These are phyloP conservation scores for Rhyzopertha dominica DNA, from an alignment of 1,140 invertebrate genomes.

Conservation along the genomic window DNA sequence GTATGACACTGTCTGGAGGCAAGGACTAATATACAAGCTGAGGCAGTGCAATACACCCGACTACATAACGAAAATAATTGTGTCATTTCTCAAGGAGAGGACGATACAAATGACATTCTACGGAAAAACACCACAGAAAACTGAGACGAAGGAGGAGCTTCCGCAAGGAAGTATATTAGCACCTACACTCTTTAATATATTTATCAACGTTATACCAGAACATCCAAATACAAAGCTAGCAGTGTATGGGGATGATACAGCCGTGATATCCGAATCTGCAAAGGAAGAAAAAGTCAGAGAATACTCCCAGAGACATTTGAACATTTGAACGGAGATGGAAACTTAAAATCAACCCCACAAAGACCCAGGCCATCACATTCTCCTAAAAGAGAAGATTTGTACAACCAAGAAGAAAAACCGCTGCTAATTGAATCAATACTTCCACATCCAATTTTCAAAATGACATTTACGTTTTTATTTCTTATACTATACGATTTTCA, in stretches of 20 bases:
- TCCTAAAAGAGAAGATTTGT: too few relatives aligned
- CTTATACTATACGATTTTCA: too few relatives aligned
- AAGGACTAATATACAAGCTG: slow-evolving; percentile 11
- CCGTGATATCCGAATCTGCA: too few relatives aligned
- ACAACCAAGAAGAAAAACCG: too few relatives aligned
- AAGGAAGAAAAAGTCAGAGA: too few relatives aligned
- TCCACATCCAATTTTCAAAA: too few relatives aligned
- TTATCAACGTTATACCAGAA: slow-evolving; percentile 19
- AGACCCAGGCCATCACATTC: too few relatives aligned
- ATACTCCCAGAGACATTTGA: too few relatives aligned
- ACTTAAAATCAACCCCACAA: too few relatives aligned
- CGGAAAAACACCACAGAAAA: slow-evolving; percentile 1
- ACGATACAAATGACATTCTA: slow-evolving; percentile 18
- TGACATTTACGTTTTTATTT: too few relatives aligned
- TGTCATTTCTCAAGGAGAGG: slow-evolving; percentile 19
- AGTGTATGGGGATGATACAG: slow-evolving; percentile 21
- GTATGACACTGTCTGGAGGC: slow-evolving; percentile 27
- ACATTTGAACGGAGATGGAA: too few relatives aligned
- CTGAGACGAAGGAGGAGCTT: slow-evolving; percentile 9
- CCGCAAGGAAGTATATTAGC: slow-evolving; percentile 15
- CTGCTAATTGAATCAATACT: too few relatives aligned
- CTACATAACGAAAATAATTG: slow-evolving; percentile 5
- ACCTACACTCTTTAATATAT: slow-evolving; percentile 15
- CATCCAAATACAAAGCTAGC: slow-evolving; percentile 1
- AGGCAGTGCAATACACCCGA: neutral